Evolutionary conservation across 1,140 invertebrate genomes (phyloP).

Genomic region (Periplaneta americana): DNA sequence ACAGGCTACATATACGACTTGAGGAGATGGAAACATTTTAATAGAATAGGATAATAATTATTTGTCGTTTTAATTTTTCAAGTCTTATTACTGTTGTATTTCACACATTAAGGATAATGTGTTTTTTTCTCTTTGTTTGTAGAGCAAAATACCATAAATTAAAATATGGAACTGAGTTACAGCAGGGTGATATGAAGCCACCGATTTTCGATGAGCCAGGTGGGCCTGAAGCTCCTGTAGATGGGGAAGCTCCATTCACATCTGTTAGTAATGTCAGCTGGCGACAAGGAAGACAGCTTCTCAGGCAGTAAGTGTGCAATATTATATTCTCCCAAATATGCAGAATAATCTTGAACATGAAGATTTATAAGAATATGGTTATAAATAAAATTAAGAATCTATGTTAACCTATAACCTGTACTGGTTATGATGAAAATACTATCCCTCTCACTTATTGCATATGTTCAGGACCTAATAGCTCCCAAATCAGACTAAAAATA

Average conservation of each 20-base stretch:
- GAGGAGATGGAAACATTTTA: neutral
- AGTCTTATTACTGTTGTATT: neutral
- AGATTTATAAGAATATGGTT: no score
- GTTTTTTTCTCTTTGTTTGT: conserved; percentile 16
- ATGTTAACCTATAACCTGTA: no score
- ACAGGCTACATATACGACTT: no score
- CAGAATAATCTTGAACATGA: no score
- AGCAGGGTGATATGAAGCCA: conserved; percentile 80
- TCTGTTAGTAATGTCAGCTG: conserved; percentile 79
- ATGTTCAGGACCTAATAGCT: no score
- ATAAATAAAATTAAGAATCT: no score
- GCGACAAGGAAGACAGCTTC: conserved; percentile 89
- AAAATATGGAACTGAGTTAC: conserved; percentile 91
- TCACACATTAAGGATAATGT: neutral
- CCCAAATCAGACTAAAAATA: no score
- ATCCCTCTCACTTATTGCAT: no score
- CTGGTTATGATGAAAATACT: no score
- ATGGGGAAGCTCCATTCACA: conserved; percentile 66
- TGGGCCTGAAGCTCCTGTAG: conserved; percentile 48
- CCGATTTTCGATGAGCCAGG: conserved; percentile 65
- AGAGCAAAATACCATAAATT: conserved; percentile 93
- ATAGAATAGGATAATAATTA: neutral
- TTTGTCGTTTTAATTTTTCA: neutral
- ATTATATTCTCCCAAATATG: no score
- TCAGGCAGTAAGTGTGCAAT: conserved; percentile 70